Conservation (phyloP, 2,888 invertebrate species). For the Heterodera filipjevi region DNA sequence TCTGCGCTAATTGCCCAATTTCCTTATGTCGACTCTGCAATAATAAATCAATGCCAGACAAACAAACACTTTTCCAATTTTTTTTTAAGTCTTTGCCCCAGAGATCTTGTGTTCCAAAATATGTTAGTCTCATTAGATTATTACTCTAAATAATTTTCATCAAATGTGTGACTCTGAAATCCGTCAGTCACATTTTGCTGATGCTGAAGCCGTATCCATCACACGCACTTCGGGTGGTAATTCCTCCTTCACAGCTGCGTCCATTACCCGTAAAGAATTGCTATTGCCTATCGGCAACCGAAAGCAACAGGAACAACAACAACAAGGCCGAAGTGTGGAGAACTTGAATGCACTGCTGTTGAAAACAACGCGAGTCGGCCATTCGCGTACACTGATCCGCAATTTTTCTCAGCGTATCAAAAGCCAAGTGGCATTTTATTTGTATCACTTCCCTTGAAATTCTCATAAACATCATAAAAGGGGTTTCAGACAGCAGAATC, state of each 20-base stretch:
- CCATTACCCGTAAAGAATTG: slow-evolving; percentile 23
- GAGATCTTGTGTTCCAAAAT: too few relatives aligned
- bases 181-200: background rate
- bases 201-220: background rate
- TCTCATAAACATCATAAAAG: background rate
- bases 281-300: slow-evolving; percentile 1
- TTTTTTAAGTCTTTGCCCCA: background rate
- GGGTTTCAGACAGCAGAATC: too few relatives aligned
- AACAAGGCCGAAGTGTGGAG: slow-evolving; percentile 23
- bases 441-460: background rate
- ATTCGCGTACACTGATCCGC: slow-evolving; percentile 24
- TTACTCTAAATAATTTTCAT: background rate
- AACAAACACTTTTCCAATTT: background rate
- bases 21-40: background rate
- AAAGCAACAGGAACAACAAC: slow-evolving; percentile 2
- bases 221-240: slow-evolving; percentile 21
- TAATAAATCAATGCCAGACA: background rate
- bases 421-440: slow-evolving; percentile 3
- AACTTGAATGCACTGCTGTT: slow-evolving; percentile 18
- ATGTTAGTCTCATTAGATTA: background rate
- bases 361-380: background rate
- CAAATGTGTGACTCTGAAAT: background rate
- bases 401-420: slow-evolving; percentile 28
- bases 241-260: slow-evolving; percentile 30
- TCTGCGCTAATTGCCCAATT: background rate